Base-by-base conservation (phyloP, 2,113 vertebrate species). In the Fregata magnificens region DNA sequence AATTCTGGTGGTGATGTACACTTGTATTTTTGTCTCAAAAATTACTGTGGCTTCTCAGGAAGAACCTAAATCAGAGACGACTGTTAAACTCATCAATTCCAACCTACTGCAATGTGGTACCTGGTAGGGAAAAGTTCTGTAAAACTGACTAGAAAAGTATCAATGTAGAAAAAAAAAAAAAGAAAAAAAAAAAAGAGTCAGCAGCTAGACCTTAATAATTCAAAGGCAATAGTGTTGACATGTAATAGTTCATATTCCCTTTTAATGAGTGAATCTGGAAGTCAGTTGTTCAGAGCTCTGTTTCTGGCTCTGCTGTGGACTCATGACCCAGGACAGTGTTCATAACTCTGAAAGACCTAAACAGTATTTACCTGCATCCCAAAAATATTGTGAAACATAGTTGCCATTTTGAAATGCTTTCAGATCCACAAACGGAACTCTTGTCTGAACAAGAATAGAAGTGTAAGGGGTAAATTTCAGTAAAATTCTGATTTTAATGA, bases 1-100 rank as follows among this genome's bases (percentile, higher is more conserved):
- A 70, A 83, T 90, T 92, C 40, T 0, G 2, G 9, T 34, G 29
- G 10, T 62, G 88, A 29, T 13, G 15, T 36, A 49, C 34, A 62
- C 32, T 49, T 40, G 18, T 32, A 56, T 62, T 96, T 95, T 95
- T 90, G 53, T 61, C 88, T 58, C 40, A 52, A 73, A 94, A 77
- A 61, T 42, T 73, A 56, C 58, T 32, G 34, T 32, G 20, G 10
- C 32, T 90, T 92, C 76, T 88, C 76, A 70, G 42, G 28, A 77
- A 28, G 10, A 93, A 73, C 6, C 22, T 82, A 93, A 74, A 74
- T 84, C 67, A 70, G 47, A 92, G 24, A 28, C 0, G 0, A 65
- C 36, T 82, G 52, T 44, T 88, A 88, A 72, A 61, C 21, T 83
- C 45, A 77, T 29, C 28, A 83, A 3, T 45, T 88, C 21, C 66